These are phyloP conservation scores for Falco berigora DNA, from an alignment of 2,797 vertebrate genomes.

Conservation along the genomic window DNA sequence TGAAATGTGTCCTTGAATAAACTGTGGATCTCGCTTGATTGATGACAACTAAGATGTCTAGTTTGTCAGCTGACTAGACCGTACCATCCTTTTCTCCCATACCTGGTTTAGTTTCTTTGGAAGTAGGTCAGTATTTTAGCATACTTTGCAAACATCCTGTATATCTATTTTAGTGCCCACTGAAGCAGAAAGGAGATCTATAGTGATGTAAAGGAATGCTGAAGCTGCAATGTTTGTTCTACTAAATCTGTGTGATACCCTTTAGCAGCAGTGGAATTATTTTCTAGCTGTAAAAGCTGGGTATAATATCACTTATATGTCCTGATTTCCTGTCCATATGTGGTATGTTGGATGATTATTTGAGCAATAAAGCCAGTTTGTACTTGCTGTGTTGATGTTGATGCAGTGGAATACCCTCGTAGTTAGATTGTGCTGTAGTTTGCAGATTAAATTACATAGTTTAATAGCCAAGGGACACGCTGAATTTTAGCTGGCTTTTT, in stretches of 20 bases:
- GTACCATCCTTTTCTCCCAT: not conserved
- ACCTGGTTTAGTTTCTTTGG: not conserved
- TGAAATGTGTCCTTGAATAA: not conserved
- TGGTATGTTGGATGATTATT: not conserved
- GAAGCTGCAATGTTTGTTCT: not conserved
- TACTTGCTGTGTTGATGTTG: not conserved
- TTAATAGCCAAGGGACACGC: not conserved
- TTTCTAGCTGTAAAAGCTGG: not conserved
- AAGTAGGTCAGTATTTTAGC: not conserved
- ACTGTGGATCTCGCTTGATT: not conserved
- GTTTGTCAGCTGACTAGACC: not conserved
- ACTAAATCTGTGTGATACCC: not conserved
- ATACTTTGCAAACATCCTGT: accelerated
- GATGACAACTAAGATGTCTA: not conserved
- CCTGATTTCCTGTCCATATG: not conserved
- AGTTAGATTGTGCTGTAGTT: not conserved
- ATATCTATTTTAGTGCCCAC: accelerated
- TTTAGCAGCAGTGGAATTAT: not conserved
- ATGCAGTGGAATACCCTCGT: not conserved
- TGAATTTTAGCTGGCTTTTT: not conserved
- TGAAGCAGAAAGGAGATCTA: not conserved
- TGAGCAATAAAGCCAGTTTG: not conserved
- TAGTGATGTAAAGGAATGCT: not conserved
- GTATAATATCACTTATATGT: not conserved
- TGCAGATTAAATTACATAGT: not conserved